A percentile compares a stretch with the other conserved stretches of the same genome.
phyloP scores from a whole-genome alignment of 2,113 vertebrate species.

The Stegostoma tigrinum region DNA sequence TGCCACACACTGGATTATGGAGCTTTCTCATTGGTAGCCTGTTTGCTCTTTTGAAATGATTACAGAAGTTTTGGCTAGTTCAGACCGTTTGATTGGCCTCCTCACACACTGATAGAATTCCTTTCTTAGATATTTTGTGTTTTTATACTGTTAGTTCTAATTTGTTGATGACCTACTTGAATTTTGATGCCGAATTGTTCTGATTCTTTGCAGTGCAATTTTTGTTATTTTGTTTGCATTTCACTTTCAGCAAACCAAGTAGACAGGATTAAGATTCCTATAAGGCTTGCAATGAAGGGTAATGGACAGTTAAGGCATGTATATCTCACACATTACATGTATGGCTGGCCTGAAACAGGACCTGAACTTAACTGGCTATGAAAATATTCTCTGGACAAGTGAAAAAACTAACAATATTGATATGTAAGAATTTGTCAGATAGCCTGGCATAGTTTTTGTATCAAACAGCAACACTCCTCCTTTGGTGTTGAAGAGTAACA shows the following conservation, averaged over 20 bases:
- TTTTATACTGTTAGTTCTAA: background rate
- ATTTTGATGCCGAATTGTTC: background rate
- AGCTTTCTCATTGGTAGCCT: background rate
- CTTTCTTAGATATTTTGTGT: background rate
- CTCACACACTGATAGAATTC: background rate
- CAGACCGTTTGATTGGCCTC: background rate
- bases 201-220: background rate
- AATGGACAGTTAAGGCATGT: background rate
- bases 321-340: background rate
- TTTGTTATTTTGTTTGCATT: background rate
- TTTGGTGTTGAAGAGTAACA: background rate
- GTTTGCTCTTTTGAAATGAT: background rate
- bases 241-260: background rate
- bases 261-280: background rate
- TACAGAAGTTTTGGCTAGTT: background rate
- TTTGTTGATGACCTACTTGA: background rate
- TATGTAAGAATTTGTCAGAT: background rate
- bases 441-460: background rate
- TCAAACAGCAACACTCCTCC: background rate
- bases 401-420: background rate
- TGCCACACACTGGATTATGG: background rate
- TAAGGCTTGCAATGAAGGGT: background rate
- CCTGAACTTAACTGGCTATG: background rate
- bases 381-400: background rate
- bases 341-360: background rate